Base-by-base conservation (phyloP, 2,888 invertebrate species). In the Brachylomia viminalis region DNA sequence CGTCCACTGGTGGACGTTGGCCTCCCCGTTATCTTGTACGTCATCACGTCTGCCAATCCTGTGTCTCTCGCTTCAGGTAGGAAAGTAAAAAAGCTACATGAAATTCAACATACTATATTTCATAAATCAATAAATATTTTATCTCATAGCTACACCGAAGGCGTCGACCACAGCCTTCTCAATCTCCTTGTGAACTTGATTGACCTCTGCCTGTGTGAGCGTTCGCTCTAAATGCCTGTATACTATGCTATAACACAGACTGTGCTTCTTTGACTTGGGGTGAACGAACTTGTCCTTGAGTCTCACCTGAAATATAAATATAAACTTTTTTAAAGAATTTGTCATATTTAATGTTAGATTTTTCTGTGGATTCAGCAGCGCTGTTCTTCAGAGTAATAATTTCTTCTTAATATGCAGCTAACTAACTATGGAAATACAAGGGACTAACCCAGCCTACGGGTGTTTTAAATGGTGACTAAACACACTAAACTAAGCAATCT, bases 181-280 rank as follows among this genome's bases (percentile, higher is more conserved):
- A 80, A 99, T 99, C 88, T 97, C 93, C 86, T 97, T 96, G 91
- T 99, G 99, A n/a, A 99, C 94, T 67, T 95, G 90, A 93, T 98
- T 99, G 0, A 99, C 99, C 96, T 99, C 99, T 0, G 97, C 96
- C 92, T 99, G 98, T 0, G 98, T 98, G 58, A 99, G 96, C 0
- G 98, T 98, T 82, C 98, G 97, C 90, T 99, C 98, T 97, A 99
- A 97, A 92, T 99, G 99, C 70, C 99, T 97, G 92, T 99, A 99
- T 0, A 98, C 97, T 86, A 99, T 99, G 87, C 98, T 97, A 93
- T 99, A 99, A 92, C 99, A 99, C 76, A 99, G 98, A 86, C 99
- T 99, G 47, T 96, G 97, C 90, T 97, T 97, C 64, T 98, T 97
- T 8, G 97, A 98, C 95, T 99, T 99, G 0, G 98, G 98, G 95